Conservation (phyloP, 2,113 vertebrate genomes). For the Phyllostomus hastatus region DNA sequence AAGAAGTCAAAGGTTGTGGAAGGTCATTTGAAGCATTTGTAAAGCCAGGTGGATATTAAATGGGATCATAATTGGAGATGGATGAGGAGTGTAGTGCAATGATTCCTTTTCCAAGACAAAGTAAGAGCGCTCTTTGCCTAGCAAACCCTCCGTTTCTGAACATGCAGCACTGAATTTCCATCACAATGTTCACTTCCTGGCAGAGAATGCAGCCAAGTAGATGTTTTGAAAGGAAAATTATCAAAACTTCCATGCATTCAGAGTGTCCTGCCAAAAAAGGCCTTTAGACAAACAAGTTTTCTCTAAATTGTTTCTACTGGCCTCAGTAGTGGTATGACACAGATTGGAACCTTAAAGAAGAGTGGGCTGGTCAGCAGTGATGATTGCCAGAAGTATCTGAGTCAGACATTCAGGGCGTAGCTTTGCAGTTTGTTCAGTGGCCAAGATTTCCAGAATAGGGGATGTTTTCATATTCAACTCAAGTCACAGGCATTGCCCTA, state of each 20-base stretch:
- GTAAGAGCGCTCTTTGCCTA: neutral
- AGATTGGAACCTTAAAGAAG: conserved; percentile 8
- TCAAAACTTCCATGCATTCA: neutral
- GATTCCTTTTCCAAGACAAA: neutral
- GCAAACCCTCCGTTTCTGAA: neutral
- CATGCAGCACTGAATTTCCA: neutral
- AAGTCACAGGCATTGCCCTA: neutral
- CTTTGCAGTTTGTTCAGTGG: neutral
- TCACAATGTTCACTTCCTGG: conserved; percentile 2
- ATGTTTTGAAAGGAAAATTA: conserved; percentile 4
- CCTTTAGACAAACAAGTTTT: conserved; percentile 32
- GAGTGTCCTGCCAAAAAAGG: conserved; percentile 29
- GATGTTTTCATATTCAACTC: neutral
- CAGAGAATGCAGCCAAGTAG: neutral
- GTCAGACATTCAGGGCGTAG: conserved; percentile 31
- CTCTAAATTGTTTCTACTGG: neutral
- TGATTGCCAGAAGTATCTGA: neutral
- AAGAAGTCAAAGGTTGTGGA: neutral
- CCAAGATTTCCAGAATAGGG: conserved; percentile 8
- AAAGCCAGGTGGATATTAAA: neutral
- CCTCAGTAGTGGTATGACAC: neutral
- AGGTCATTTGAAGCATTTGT: neutral
- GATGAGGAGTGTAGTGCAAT: neutral
- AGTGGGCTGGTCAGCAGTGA: neutral
- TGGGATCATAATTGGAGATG: neutral